Evolutionary conservation across 2,797 vertebrate genomes (phyloP).

Genomic region (Uromys caudimaculatus): DNA sequence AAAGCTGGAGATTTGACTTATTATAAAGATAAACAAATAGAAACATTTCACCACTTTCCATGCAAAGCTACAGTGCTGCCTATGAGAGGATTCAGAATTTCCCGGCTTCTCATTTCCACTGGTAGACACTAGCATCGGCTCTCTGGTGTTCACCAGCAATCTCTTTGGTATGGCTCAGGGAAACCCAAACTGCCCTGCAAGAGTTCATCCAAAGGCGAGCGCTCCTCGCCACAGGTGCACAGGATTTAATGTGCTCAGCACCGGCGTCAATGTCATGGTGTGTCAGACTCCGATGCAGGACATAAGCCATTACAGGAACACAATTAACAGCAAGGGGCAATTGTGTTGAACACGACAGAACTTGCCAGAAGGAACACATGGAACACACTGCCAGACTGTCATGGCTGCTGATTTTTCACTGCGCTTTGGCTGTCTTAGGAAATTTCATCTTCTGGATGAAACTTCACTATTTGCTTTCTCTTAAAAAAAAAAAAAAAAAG

Average conservation of each 20-base stretch:
- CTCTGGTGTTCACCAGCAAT: conserved; percentile 1
- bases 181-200: neutral
- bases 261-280: neutral
- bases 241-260: neutral
- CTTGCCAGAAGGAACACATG: conserved; percentile 55
- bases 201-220: neutral
- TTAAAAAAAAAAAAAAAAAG: neutral
- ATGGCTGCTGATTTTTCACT: conserved; percentile 52
- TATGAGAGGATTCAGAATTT: neutral
- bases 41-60: neutral
- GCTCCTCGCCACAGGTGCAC: neutral
- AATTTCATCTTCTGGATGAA: conserved; percentile 60
- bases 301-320: conserved; percentile 10
- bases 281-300: conserved; percentile 21
- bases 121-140: neutral
- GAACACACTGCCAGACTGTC: conserved; percentile 35
- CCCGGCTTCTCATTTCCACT: neutral
- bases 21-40: neutral
- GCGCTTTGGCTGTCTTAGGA: conserved; percentile 45
- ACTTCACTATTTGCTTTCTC: conserved; percentile 31
- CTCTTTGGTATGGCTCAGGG: neutral
- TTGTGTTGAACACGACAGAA: conserved; percentile 52
- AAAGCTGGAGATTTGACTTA: neutral
- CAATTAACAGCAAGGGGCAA: conserved; percentile 44
- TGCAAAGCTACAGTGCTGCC: conserved; percentile 3